phyloP scores from a whole-genome alignment of 2,113 vertebrate genomes.

The Gorsachius goisagi region DNA sequence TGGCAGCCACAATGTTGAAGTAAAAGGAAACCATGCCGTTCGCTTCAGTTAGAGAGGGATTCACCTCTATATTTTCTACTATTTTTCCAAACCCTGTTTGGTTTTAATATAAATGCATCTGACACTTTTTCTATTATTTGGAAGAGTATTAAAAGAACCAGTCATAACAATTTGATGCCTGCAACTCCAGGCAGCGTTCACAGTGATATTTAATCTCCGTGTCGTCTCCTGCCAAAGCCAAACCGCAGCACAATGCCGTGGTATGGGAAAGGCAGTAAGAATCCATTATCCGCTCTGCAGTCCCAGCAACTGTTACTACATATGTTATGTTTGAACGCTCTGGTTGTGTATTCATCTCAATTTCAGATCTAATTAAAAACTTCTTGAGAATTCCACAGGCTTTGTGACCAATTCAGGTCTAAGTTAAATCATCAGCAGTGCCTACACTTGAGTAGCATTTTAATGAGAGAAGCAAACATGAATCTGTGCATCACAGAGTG shows the following conservation, averaged over 20 bases:
- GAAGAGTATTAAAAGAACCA: neutral
- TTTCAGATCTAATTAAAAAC: neutral
- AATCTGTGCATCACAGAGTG: neutral
- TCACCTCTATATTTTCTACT: neutral
- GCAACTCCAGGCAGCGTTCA: neutral
- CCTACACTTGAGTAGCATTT: neutral
- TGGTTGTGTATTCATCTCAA: neutral
- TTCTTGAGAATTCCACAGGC: neutral
- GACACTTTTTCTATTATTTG: neutral
- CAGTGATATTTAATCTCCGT: neutral
- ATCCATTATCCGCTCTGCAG: neutral
- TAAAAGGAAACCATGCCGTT: neutral
- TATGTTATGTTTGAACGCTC: neutral
- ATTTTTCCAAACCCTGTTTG: neutral
- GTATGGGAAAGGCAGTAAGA: neutral
- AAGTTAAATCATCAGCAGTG: neutral
- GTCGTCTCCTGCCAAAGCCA: neutral
- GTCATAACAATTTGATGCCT: neutral
- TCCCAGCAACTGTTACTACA: neutral
- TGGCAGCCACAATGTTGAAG: neutral
- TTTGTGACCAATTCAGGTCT: neutral
- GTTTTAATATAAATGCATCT: neutral
- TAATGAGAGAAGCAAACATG: neutral
- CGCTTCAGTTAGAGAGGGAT: neutral
- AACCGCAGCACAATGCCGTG: neutral